Conservation (phyloP, 2,113 vertebrate species). For the Noctilio leporinus region DNA sequence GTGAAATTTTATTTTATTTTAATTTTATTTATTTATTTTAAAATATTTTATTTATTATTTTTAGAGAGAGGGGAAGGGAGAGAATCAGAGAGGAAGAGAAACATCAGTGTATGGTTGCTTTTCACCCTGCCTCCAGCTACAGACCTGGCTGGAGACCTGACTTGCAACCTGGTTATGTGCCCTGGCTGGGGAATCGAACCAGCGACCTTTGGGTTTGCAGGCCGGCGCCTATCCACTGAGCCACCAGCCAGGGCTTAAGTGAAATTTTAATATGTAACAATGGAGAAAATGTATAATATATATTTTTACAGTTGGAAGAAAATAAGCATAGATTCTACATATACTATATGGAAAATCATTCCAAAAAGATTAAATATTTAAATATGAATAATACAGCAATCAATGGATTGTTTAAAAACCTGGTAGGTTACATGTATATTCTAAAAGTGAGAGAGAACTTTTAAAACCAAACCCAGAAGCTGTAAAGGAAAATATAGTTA, state of each 20-base stretch:
- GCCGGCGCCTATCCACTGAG: no score
- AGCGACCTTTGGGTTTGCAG: no score
- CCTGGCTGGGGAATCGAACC: no score
- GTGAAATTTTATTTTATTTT: background rate
- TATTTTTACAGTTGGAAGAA: background rate
- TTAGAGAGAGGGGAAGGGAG: no score
- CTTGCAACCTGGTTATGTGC: no score
- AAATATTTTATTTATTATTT: no score
- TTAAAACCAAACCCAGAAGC: background rate
- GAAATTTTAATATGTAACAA: background rate
- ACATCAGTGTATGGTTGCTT: no score
- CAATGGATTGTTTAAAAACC: background rate
- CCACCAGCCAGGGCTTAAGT: no score
- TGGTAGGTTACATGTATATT: background rate
- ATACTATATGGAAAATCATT: background rate
- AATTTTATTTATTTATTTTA: no score
- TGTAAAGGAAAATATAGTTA: background rate
- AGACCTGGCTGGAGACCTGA: no score
- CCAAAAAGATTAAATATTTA: background rate
- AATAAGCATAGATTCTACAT: background rate
- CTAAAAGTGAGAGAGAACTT: background rate
- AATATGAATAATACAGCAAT: background rate
- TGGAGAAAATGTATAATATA: background rate
- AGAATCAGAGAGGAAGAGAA: no score
- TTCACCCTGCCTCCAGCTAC: no score